phyloP scores from a whole-genome alignment of 64 coral and sea anemone genomes.

The Porites lutea region DNA sequence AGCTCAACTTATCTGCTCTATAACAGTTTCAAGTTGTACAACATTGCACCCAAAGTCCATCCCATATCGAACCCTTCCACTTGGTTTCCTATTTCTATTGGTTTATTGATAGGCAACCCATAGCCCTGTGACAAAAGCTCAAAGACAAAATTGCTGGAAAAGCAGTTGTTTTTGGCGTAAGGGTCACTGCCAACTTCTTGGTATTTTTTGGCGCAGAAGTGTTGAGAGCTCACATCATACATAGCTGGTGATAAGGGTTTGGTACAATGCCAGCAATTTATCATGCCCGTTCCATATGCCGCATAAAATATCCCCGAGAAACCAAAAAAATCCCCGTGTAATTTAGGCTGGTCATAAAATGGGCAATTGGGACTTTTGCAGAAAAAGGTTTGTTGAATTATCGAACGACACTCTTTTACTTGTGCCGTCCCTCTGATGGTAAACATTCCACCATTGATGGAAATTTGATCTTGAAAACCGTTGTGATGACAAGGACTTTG shows the following conservation, averaged over 20 bases:
- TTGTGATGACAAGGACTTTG: conserved; percentile 43
- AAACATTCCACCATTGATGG: background rate
- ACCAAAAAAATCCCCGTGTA: conserved; percentile 27
- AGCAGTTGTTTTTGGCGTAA: conserved; percentile 29
- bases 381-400: conserved; percentile 36
- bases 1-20: background rate
- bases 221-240: conserved; percentile 2
- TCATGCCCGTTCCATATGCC: background rate
- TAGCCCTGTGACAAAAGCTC: conserved; percentile 58
- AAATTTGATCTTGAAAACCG: background rate
- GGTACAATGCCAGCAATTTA: background rate
- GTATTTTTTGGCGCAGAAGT: conserved; percentile 39
- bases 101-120: background rate
- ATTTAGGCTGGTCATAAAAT: conserved; percentile 36
- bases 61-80: conserved; percentile 35
- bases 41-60: conserved; percentile 37
- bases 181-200: background rate
- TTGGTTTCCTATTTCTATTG: background rate
- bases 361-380: background rate
- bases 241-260: background rate
- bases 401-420: background rate
- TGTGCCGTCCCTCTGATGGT: background rate
- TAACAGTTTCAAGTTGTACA: conserved; percentile 44
- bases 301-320: conserved; percentile 25
- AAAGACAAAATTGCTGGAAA: conserved; percentile 30